Conservation (phyloP, 2,888 invertebrate genomes). For the Suillia variegata region DNA sequence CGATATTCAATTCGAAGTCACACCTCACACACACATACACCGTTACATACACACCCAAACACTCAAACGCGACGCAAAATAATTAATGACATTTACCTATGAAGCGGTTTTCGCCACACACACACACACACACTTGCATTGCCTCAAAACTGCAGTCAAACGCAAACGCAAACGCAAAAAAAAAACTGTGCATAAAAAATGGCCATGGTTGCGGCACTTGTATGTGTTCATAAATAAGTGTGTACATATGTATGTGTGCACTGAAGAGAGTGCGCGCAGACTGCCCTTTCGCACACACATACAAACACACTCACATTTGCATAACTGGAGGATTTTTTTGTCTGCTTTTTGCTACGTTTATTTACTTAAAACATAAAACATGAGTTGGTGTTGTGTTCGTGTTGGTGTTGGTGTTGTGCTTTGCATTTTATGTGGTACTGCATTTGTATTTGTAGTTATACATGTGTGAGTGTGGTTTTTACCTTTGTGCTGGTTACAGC, state of each 20-base stretch:
- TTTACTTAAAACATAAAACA: conserved; percentile 37
- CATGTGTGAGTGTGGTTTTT: too few species aligned
- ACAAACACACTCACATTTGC: conserved; percentile 7
- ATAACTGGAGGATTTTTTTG: too few species aligned
- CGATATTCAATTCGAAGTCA: too few species aligned
- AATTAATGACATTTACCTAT: background rate
- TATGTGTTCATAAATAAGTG: conserved; percentile 10
- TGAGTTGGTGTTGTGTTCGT: conserved; percentile 17
- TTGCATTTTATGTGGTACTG: background rate
- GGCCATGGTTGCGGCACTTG: background rate
- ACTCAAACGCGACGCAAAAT: background rate
- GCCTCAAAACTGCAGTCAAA: too few species aligned
- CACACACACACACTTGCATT: too few species aligned
- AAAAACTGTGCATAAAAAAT: conserved; percentile 1
- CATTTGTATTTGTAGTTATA: too few species aligned
- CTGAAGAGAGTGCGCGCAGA: background rate
- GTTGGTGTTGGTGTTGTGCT: background rate
- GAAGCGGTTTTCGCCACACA: background rate
- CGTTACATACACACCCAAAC: background rate
- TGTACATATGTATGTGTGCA: background rate
- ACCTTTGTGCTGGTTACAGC: too few species aligned
- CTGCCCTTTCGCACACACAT: background rate
- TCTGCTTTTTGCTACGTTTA: conserved; percentile 26
- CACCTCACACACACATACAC: background rate
- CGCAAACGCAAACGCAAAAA: background rate